A percentile compares a stretch with the other conserved stretches of the same genome.
These are phyloP conservation scores for Drosophila pegasa DNA, from an alignment of 2,888 invertebrate genomes.

Conservation along the genomic window DNA sequence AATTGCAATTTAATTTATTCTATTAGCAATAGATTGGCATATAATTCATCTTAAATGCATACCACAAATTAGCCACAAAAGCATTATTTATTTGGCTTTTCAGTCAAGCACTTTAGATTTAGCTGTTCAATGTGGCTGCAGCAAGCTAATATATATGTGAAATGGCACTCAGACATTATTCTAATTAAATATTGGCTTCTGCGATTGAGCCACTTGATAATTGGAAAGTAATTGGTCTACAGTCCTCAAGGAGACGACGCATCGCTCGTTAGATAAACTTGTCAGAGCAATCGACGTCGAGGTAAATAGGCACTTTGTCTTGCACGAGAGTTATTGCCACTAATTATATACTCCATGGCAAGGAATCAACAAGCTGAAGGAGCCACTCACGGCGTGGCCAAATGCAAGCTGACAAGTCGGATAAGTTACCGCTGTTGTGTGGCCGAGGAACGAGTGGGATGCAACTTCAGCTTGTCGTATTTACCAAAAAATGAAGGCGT, in stretches of 20 bases:
- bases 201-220: background rate
- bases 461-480: conserved; percentile 16
- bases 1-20: background rate
- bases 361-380: conserved; percentile 55
- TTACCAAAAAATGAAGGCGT: conserved; percentile 21
- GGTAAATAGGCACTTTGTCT: background rate
- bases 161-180: background rate
- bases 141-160: background rate
- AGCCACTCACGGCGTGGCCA: conserved; percentile 22
- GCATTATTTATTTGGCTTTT: background rate
- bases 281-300: background rate
- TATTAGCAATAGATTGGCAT: background rate
- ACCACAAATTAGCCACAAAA: background rate
- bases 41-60: background rate
- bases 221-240: background rate
- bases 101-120: background rate
- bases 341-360: conserved; percentile 56
- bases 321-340: conserved; percentile 29
- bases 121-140: background rate
- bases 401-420: conserved; percentile 52
- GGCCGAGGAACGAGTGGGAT: conserved; percentile 42
- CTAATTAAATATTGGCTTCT: background rate
- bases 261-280: background rate
- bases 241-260: no score
- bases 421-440: conserved; percentile 57